Conservation (phyloP, 2,888 invertebrate genomes). For the Anthophora plumipes region DNA sequence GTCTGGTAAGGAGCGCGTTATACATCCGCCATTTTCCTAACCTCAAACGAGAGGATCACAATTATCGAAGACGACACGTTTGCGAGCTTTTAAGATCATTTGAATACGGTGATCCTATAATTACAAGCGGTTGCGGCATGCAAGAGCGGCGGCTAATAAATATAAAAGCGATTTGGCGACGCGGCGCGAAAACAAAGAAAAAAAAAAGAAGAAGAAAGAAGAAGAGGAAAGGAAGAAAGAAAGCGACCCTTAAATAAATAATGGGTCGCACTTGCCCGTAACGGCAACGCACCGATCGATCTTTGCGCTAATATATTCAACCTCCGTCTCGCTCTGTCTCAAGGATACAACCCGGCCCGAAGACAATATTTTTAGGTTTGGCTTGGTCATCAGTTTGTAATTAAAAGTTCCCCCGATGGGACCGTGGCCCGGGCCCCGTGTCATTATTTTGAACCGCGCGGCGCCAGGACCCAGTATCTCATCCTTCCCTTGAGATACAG, state of each 20-base stretch:
- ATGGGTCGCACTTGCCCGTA: slow-evolving; percentile 58
- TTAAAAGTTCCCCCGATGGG: slow-evolving; percentile 82
- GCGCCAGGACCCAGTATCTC: slow-evolving; percentile 83
- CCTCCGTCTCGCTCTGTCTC: slow-evolving; percentile 32
- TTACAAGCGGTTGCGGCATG: neutral
- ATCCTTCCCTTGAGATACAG: slow-evolving; percentile 79
- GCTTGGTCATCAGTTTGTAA: slow-evolving; percentile 84
- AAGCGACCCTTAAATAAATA: slow-evolving; percentile 58
- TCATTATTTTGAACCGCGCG: slow-evolving; percentile 83
- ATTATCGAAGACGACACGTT: neutral
- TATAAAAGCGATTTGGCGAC: slow-evolving; percentile 27
- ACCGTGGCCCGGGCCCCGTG: slow-evolving; percentile 78
- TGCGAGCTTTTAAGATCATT: neutral
- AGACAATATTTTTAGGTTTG: slow-evolving; percentile 83
- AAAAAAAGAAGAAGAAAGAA: too few relatives aligned
- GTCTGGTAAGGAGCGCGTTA: too few relatives aligned
- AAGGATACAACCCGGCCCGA: slow-evolving; percentile 72
- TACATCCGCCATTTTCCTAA: too few relatives aligned
- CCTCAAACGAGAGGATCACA: neutral
- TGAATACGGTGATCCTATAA: slow-evolving; percentile 1
- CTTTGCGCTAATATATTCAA: slow-evolving; percentile 73
- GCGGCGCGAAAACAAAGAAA: slow-evolving; percentile 48
- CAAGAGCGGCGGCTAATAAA: slow-evolving; percentile 26
- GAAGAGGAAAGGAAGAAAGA: too few relatives aligned
- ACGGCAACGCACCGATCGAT: slow-evolving; percentile 71